These are phyloP conservation scores for Acronicta alni DNA, from an alignment of 2,888 invertebrate species.

Conservation along the genomic window DNA sequence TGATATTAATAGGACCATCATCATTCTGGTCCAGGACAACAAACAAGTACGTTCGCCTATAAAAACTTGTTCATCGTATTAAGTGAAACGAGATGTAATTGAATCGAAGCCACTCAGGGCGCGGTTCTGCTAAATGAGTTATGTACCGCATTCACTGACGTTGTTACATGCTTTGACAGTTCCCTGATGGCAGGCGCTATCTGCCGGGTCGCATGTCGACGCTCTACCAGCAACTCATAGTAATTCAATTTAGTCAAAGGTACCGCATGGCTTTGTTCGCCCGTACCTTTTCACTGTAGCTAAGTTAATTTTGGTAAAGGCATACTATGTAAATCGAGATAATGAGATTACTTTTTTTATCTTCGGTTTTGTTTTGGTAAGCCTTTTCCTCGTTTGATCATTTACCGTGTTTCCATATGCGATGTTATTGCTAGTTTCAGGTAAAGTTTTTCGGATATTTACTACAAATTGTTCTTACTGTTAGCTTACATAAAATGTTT, in stretches of 20 bases:
- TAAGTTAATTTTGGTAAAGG: slow-evolving; percentile 58
- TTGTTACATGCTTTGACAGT: slow-evolving; percentile 73
- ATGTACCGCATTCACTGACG: slow-evolving; percentile 66
- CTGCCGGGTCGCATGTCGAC: slow-evolving; percentile 23
- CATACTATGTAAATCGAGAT: slow-evolving; percentile 44
- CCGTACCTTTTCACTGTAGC: slow-evolving; percentile 53
- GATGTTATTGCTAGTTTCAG: slow-evolving; percentile 10
- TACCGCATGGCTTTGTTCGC: slow-evolving; percentile 48
- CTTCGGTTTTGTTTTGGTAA: slow-evolving; percentile 27
- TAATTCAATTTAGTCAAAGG: slow-evolving; percentile 53
- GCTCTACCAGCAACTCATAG: slow-evolving; percentile 36
- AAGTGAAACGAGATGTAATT: slow-evolving; percentile 58
- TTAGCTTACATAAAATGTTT: not conserved
- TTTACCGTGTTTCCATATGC: slow-evolving; percentile 18
- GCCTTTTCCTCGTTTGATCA: slow-evolving; percentile 13
- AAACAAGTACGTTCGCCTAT: slow-evolving; percentile 53
- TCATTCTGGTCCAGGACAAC: slow-evolving; percentile 52
- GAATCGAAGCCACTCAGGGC: slow-evolving; percentile 63
- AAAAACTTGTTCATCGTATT: slow-evolving; percentile 52
- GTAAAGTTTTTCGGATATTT: slow-evolving; percentile 8
- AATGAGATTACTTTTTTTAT: slow-evolving; percentile 40
- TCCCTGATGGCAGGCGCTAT: slow-evolving; percentile 56
- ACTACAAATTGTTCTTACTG: slow-evolving; percentile 1
- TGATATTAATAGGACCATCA: slow-evolving; percentile 37
- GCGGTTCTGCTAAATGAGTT: slow-evolving; percentile 69